Evolutionary conservation across 1,140 invertebrate species (phyloP), one percentile per base, ranked within the genome.

Genomic region (Drosophila teissieri): DNA sequence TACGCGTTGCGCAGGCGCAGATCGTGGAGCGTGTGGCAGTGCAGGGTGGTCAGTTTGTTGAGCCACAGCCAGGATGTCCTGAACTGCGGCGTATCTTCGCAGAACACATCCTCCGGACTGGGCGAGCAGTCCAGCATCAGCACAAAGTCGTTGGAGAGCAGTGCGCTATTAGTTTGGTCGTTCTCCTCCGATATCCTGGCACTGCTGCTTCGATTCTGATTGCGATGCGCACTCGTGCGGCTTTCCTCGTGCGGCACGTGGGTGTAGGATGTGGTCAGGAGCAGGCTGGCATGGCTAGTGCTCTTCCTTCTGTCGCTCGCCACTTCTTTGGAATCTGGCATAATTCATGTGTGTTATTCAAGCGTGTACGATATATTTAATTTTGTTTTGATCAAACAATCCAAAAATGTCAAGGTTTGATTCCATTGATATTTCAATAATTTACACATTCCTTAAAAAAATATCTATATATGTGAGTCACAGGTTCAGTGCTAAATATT

Each of bases 1-100:
- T 90, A 91, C 0, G 53, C 46, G 36, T 88, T 80, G 0, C 83
- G 76, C 58, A 88, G 4, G 14, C 83, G 80, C 36, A 75, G n/a
- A 3, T 91, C 82, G 3, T 58, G 4, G 0, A 88, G 5, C 0
- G 69, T 52, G 3, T 53, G 44, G 27, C 78, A 81, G 0, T 48
- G 17, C 72, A 72, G 69, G 0, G 52, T 63, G 11, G 45, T 53
- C 15, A 91, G 6, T 36, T 82, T 84, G 0, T 88, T 72, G 17
- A 79, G 52, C 90, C 90, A 91, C 15, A 51, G 2, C 37, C 44
- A 22, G 0, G 90, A 64, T 4, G 55, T 15, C 2, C 42, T 36
- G 27, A 62, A 56, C 4, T 91, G 75, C 0, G 1, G 3, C 0
- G 85, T 76, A 3, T 46, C 19, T 1, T n/a, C n/a, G 10, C 40